Conservation (phyloP, 2,888 invertebrate species). For the Tridacna crocea region DNA sequence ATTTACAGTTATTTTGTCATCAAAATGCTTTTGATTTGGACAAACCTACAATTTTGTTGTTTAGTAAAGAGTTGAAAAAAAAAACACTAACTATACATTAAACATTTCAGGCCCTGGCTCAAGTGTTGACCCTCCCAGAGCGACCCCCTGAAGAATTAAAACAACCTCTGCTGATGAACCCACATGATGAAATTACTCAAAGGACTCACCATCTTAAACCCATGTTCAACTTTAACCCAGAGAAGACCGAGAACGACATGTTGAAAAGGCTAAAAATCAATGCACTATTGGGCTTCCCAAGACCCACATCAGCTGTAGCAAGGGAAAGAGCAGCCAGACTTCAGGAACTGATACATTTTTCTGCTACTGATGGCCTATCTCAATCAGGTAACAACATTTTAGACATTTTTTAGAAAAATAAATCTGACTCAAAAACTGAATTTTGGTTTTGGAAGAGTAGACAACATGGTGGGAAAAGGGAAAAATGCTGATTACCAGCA, state of each 20-base stretch:
- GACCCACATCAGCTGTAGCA: constrained; percentile 68
- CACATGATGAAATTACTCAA: constrained; percentile 76
- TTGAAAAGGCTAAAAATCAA: constrained; percentile 72
- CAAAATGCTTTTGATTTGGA: too few species aligned
- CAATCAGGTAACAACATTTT: constrained; percentile 72
- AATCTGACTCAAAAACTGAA: too few species aligned
- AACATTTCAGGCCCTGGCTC: constrained; percentile 61
- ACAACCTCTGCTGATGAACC: constrained; percentile 78
- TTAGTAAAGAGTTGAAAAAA: too few species aligned
- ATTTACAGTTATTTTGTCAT: too few species aligned
- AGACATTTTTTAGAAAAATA: too few species aligned
- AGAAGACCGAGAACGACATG: constrained; percentile 78
- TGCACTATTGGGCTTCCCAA: constrained; percentile 61
- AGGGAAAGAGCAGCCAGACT: constrained; percentile 80
- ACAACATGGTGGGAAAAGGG: too few species aligned
- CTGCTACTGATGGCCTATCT: constrained; percentile 77
- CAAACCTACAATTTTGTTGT: too few species aligned
- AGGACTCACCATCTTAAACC: constrained; percentile 78
- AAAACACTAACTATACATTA: too few species aligned
- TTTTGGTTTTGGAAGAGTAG: too few species aligned
- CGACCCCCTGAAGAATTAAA: constrained; percentile 69
- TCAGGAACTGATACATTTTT: constrained; percentile 83
- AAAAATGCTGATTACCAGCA: too few species aligned
- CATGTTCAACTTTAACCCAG: constrained; percentile 77
- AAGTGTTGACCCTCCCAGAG: constrained; percentile 73